These are phyloP conservation scores for Epistrophe grossulariae DNA, from an alignment of 2,888 invertebrate genomes.

Conservation along the genomic window DNA sequence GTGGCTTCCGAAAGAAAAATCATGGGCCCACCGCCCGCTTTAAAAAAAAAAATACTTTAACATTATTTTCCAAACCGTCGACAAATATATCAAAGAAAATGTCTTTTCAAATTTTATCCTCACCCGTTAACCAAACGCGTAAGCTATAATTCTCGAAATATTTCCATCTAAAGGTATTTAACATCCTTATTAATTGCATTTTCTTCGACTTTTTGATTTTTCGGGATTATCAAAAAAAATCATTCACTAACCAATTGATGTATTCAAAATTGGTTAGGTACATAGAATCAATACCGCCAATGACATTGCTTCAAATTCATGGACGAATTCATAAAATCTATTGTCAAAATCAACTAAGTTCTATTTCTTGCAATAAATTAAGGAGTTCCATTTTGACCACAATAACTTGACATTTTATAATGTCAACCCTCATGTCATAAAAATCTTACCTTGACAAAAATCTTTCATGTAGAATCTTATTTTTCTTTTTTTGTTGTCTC, in stretches of 20 bases:
- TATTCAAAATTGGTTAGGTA: neutral
- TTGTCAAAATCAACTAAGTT: neutral
- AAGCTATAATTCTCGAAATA: no score
- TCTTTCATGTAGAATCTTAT: neutral
- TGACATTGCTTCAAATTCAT: slow-evolving; percentile 8
- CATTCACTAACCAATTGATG: neutral
- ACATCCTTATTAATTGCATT: no score
- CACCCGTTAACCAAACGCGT: no score
- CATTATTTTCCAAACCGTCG: no score
- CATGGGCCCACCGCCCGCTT: no score
- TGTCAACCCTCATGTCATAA: neutral
- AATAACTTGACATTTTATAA: neutral
- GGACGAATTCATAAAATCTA: slow-evolving; percentile 4
- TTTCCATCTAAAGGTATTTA: no score
- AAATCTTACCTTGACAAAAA: neutral
- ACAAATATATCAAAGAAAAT: no score
- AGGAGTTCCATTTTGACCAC: slow-evolving; percentile 18
- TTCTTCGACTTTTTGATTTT: neutral
- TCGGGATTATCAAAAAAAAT: neutral
- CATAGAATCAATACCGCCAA: neutral
- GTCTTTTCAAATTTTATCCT: no score
- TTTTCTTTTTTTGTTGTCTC: neutral
- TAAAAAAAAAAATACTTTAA: no score
- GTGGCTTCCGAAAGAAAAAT: no score
- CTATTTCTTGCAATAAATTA: neutral